phyloP scores from a whole-genome alignment of 2,797 vertebrate species.

The Tauraco hartlaubi region DNA sequence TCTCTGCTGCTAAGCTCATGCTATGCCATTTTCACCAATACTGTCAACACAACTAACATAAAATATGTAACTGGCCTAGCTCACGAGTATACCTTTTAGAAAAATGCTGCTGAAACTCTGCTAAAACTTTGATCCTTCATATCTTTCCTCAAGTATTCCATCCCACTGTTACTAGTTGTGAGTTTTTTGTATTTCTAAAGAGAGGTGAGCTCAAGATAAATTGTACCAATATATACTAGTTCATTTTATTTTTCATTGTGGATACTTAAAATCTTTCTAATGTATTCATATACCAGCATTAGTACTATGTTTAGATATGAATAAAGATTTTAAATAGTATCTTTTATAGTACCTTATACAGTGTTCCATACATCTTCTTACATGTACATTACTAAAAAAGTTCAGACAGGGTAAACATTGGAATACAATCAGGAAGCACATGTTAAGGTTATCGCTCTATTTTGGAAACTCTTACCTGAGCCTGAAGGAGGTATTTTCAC shows the following conservation, averaged over 20 bases:
- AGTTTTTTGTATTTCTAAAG: background rate
- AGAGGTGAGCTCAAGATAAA: background rate
- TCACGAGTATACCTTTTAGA: background rate
- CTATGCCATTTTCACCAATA: background rate
- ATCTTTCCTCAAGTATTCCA: background rate
- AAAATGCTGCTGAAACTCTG: background rate
- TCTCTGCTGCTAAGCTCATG: background rate
- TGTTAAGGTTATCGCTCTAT: background rate
- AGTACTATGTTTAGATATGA: background rate
- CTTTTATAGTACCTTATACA: background rate
- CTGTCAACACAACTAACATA: background rate
- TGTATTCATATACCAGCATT: background rate
- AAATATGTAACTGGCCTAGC: background rate
- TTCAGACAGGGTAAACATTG: background rate
- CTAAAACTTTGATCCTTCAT: background rate
- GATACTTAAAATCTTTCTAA: background rate
- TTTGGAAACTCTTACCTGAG: conserved; percentile 80
- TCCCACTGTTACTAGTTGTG: background rate
- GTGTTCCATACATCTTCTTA: background rate
- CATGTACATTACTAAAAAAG: background rate
- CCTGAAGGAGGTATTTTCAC: conserved; percentile 70
- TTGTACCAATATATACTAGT: background rate
- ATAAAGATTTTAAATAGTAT: background rate
- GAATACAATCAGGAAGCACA: background rate
- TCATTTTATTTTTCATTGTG: background rate